Percentiles rank a stretch among this genome's conserved stretches.
Evolutionary conservation across 2,113 vertebrate genomes (phyloP).

Genomic region (Stigmatopora argus): DNA sequence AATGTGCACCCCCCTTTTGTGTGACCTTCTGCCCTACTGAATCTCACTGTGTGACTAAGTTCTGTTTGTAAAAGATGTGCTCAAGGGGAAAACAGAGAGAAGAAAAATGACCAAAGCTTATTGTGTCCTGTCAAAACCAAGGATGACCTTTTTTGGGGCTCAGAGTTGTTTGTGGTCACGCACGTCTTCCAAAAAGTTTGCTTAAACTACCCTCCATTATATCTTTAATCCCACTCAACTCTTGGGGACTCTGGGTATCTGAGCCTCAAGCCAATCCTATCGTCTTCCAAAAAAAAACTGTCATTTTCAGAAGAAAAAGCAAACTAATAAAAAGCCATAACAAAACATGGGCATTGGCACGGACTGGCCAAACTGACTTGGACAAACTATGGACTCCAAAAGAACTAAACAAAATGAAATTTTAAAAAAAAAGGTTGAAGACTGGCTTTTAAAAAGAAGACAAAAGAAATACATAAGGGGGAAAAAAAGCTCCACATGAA

Average conservation of each 20-base stretch:
- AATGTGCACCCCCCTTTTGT: slow-evolving; percentile 17
- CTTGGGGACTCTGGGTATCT: slow-evolving; percentile 28
- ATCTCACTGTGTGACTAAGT: slow-evolving; percentile 30
- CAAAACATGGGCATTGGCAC: slow-evolving; percentile 31
- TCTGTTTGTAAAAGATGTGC: slow-evolving; percentile 24
- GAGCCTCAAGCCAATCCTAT: slow-evolving; percentile 28
- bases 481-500: slow-evolving; percentile 14
- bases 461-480: no score
- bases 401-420: slow-evolving; percentile 32
- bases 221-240: slow-evolving; percentile 8
- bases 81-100: slow-evolving; percentile 30
- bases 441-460: slow-evolving; percentile 10
- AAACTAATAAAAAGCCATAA: slow-evolving; percentile 54
- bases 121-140: slow-evolving; percentile 24
- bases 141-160: slow-evolving; percentile 36
- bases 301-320: slow-evolving; percentile 3
- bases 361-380: slow-evolving; percentile 38
- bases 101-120: slow-evolving; percentile 28
- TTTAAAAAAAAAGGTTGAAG: no score
- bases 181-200: slow-evolving; percentile 62
- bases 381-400: slow-evolving; percentile 46
- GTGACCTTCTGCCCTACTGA: slow-evolving; percentile 29
- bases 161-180: slow-evolving; percentile 37
- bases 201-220: slow-evolving; percentile 5
- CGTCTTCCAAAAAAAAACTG: slow-evolving; percentile 62